A percentile compares a stretch with the other conserved stretches of the same genome.
Evolutionary conservation across 2,888 invertebrate species (phyloP).

Genomic region (Graphium colonna): DNA sequence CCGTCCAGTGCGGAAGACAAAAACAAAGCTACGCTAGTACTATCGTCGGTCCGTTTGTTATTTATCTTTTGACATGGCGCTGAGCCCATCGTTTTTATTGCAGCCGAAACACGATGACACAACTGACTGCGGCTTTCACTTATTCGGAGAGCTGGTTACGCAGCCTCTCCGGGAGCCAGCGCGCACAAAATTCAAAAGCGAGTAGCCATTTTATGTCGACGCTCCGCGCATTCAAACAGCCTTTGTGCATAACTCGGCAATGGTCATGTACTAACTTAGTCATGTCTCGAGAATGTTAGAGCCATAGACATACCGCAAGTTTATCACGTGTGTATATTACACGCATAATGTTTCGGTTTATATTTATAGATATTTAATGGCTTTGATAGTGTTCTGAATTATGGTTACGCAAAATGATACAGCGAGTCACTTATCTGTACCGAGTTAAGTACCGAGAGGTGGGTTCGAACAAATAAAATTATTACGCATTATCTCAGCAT

Average conservation of each 20-base stretch:
- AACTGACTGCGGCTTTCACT: slow-evolving; percentile 44
- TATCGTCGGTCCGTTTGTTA: not conserved
- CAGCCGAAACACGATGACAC: slow-evolving; percentile 41
- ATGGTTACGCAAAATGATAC: too few relatives aligned
- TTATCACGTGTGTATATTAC: not conserved
- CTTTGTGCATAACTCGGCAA: not conserved
- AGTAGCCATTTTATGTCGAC: slow-evolving; percentile 1
- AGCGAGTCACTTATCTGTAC: too few relatives aligned
- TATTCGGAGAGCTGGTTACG: slow-evolving; percentile 26
- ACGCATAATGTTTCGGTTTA: not conserved
- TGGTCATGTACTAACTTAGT: not conserved
- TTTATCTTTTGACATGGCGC: slow-evolving; percentile 26
- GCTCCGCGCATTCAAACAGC: slow-evolving; percentile 1
- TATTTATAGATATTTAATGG: not conserved
- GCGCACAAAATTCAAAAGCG: slow-evolving; percentile 3
- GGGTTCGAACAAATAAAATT: too few relatives aligned
- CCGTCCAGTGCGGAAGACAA: slow-evolving; percentile 33
- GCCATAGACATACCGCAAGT: not conserved
- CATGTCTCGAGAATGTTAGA: not conserved
- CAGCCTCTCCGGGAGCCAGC: not conserved
- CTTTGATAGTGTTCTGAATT: not conserved
- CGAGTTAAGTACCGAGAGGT: too few relatives aligned
- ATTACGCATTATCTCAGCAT: too few relatives aligned
- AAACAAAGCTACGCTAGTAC: slow-evolving; percentile 34
- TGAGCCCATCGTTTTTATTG: slow-evolving; percentile 16